Base-by-base conservation (phyloP, 2,888 invertebrate genomes). In the Hyalella azteca region DNA sequence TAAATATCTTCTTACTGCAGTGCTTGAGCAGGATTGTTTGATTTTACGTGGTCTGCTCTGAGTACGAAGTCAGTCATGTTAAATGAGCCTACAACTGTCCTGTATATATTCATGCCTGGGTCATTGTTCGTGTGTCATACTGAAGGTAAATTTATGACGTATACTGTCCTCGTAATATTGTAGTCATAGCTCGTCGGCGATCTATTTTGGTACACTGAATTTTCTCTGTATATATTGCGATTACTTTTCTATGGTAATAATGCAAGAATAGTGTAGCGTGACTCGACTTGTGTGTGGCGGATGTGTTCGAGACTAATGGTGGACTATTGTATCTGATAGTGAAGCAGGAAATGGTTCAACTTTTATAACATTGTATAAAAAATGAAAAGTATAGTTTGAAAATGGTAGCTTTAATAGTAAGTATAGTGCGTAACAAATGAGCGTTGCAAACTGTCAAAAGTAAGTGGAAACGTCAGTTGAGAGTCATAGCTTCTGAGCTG, bases 181-280 rank as follows among this genome's bases (percentile, higher is more conserved):
- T 54, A 54, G 54, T 54, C 54, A 54, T 54, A 66, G 66, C 66
- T 36, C 66, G 66, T 66, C 66, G 66, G 66, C n/a, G 66, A 66
- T 66, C 66, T 66, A 66, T 66, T 66, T 66, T 66, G 36, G 36
- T 66, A 66, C 66, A 29, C 36, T 66, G n/a, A 66, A 11, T 66
- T 66, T 66, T 66, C 54, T 66, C 36, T 66, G 66, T 66, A 66
- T 66, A 66, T 66, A 66, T 36, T 66, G 66, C 66, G 4, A 36
- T 66, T 66, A 66, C 66, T 66, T 66, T 66, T 66, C 36, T 66
- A 66, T 36, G 66, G 45, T 45, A 11, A 36, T 11, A 66, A 29
- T 66, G 66, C n/a, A 36, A 66, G 66, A 36, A 66, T 19, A 36
- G 11, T 66, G 66, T 36, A 22, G 66, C 36, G 66, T 39, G 66